A percentile compares a stretch with the other conserved stretches of the same genome.
phyloP scores from a whole-genome alignment of 1,140 invertebrate species.

The Diploscapter pachys region DNA sequence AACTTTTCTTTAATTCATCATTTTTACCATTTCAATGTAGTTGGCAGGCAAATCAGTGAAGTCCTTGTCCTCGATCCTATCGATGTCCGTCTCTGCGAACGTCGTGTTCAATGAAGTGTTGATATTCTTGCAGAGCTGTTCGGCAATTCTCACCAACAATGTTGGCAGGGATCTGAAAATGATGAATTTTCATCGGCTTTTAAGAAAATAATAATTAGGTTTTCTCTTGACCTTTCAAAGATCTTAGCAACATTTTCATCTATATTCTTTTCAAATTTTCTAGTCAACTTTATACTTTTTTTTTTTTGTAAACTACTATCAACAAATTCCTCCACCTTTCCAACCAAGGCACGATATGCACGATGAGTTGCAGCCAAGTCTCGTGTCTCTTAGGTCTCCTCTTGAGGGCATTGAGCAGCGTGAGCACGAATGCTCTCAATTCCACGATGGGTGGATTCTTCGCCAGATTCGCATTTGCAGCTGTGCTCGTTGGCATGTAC shows the following conservation, averaged over 20 bases:
- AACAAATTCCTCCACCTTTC: conserved; percentile 35
- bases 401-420: conserved; percentile 73
- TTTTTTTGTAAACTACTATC: not conserved
- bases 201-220: not conserved
- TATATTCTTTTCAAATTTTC: too few species aligned
- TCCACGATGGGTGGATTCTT: conserved; percentile 59
- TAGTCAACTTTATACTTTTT: not conserved
- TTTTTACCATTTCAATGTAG: conserved; percentile 2
- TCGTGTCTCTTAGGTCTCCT: conserved; percentile 63
- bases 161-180: conserved; percentile 72
- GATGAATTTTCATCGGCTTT: conserved; percentile 68
- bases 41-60: not conserved
- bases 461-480: conserved; percentile 39
- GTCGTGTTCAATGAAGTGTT: conserved; percentile 64
- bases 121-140: conserved; percentile 79
- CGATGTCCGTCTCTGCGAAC: not conserved
- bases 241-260: too few species aligned
- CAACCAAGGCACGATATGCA: conserved; percentile 52
- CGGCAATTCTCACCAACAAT: conserved; percentile 74
- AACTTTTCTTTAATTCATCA: not conserved
- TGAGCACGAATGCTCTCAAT: conserved; percentile 80
- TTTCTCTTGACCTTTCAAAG: too few species aligned
- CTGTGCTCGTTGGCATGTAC: conserved; percentile 54
- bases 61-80: not conserved
- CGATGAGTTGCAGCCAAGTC: conserved; percentile 63